Evolutionary conservation across 1,140 invertebrate species (phyloP).

Genomic region (Sitobion miscanthi): DNA sequence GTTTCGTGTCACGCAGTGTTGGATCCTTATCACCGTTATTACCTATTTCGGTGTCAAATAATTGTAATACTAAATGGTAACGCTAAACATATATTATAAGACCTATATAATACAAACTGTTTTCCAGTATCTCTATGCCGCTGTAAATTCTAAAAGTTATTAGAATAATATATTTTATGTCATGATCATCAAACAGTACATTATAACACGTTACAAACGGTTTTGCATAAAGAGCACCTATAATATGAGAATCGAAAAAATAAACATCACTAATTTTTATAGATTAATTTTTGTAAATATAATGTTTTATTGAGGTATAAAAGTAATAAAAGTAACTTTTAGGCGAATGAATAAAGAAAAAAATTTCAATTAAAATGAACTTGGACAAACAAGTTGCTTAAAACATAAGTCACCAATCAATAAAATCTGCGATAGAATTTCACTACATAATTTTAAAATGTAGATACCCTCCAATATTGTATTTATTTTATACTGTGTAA

Average conservation of each 20-base stretch:
- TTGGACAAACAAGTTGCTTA: too few species aligned
- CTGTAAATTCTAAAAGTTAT: neutral
- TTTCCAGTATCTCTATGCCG: neutral
- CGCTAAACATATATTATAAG: neutral
- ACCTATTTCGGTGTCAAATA: slow-evolving; percentile 23
- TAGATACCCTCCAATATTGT: too few species aligned
- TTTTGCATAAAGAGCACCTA: neutral
- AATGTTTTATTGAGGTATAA: neutral
- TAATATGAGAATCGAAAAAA: neutral
- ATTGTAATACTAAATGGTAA: neutral
- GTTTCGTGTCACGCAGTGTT: slow-evolving; percentile 41
- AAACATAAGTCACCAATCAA: too few species aligned
- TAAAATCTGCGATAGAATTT: too few species aligned
- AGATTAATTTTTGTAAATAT: neutral
- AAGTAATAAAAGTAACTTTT: neutral
- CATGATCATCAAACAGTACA: neutral
- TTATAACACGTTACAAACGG: neutral
- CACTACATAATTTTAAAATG: too few species aligned
- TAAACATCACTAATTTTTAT: neutral
- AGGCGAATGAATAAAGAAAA: neutral
- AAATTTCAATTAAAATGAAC: neutral
- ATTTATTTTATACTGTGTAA: too few species aligned
- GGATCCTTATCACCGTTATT: slow-evolving; percentile 12
- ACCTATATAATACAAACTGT: neutral
- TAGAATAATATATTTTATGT: neutral